These are phyloP conservation scores for Periophthalmus modestus DNA, from an alignment of 2,113 vertebrate genomes.

Conservation along the genomic window DNA sequence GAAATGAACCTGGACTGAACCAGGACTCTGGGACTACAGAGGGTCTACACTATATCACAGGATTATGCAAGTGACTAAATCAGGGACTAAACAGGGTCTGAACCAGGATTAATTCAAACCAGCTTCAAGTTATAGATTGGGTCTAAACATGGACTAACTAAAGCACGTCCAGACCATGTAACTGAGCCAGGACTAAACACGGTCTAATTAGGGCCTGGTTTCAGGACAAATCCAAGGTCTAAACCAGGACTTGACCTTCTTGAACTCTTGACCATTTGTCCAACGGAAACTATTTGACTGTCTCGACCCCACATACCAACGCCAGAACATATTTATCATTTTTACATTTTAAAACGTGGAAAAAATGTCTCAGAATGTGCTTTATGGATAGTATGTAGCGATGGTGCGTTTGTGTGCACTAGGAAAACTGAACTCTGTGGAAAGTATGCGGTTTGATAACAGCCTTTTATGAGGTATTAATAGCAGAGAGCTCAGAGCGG, in stretches of 20 bases:
- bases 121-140: not conserved
- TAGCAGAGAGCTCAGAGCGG: constrained; percentile 6
- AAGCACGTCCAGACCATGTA: not conserved
- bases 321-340: not conserved
- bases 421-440: not conserved
- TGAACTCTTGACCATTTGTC: not conserved
- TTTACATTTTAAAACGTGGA: constrained; percentile 4
- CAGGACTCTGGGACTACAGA: too few species aligned
- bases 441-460: constrained; percentile 11
- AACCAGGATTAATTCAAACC: not conserved
- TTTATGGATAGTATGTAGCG: not conserved
- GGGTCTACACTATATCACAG: too few species aligned
- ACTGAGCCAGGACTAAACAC: not conserved
- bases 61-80: too few species aligned
- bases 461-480: constrained; percentile 14
- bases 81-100: not conserved
- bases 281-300: not conserved
- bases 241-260: not conserved
- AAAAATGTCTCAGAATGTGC: not conserved
- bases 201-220: not conserved
- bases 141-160: not conserved
- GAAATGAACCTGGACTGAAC: too few species aligned
- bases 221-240: not conserved
- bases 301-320: not conserved
- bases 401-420: not conserved